A percentile compares a stretch with the other conserved stretches of the same genome.
These are phyloP conservation scores for Zenarchopterus dispar DNA, from an alignment of 2,797 vertebrate species.

Conservation along the genomic window DNA sequence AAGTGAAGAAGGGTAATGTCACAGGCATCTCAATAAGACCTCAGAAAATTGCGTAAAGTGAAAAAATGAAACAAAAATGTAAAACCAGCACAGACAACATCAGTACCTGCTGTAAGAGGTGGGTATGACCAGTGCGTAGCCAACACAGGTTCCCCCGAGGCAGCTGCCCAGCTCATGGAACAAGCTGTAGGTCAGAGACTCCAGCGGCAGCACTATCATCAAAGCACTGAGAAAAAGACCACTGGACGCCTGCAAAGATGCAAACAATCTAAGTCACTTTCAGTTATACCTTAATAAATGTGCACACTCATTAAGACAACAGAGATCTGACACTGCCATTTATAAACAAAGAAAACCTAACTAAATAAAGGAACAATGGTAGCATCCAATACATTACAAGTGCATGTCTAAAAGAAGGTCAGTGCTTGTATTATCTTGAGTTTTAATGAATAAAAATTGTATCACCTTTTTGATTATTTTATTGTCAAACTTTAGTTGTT, in stretches of 20 bases:
- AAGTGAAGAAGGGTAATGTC: too few species aligned
- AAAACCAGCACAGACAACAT: too few species aligned
- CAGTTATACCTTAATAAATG: slow-evolving; percentile 42
- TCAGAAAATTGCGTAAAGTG: too few species aligned
- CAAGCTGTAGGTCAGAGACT: slow-evolving; percentile 92
- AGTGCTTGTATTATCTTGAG: too few species aligned
- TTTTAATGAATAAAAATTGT: too few species aligned
- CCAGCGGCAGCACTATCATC: slow-evolving; percentile 92
- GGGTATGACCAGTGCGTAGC: slow-evolving; percentile 95
- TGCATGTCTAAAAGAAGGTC: not conserved
- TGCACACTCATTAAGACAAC: slow-evolving; percentile 51
- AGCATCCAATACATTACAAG: slow-evolving; percentile 1
- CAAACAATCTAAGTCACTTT: slow-evolving; percentile 50
- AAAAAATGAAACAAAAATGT: too few species aligned
- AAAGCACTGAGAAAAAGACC: slow-evolving; percentile 93
- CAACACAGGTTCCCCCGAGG: slow-evolving; percentile 96
- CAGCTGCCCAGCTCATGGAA: slow-evolving; percentile 95
- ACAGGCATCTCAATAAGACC: too few species aligned
- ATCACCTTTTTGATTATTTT: too few species aligned
- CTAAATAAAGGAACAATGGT: slow-evolving; percentile 24
- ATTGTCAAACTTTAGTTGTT: too few species aligned
- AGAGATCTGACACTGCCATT: slow-evolving; percentile 42
- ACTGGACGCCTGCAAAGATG: slow-evolving; percentile 81
- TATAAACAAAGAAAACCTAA: slow-evolving; percentile 44
- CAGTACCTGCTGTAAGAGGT: slow-evolving; percentile 94